Percentiles rank a stretch among this genome's conserved stretches.
phyloP scores from a whole-genome alignment of 2,797 vertebrate genomes.

The Mustela erminea region DNA sequence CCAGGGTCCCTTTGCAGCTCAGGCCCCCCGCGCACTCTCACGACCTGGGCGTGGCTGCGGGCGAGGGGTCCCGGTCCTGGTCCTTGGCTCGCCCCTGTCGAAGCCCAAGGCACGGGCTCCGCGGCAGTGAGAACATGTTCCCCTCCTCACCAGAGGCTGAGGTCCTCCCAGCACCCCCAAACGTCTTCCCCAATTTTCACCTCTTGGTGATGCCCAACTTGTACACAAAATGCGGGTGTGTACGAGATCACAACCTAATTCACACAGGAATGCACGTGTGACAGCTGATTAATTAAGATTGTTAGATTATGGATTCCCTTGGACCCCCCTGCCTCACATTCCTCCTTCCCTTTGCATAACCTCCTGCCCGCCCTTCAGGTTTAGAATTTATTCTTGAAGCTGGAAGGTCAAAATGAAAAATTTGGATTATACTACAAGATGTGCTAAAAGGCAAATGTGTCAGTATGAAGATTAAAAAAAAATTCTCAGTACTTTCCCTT shows the following conservation, averaged over 20 bases:
- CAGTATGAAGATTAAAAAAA: neutral
- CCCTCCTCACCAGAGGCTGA: neutral
- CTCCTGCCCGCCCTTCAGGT: neutral
- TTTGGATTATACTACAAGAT: neutral
- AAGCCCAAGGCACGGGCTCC: neutral
- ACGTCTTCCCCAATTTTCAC: neutral
- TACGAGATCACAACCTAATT: neutral
- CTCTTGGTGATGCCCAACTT: neutral
- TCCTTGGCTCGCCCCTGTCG: fast-evolving
- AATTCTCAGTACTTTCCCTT: neutral
- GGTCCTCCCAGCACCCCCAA: neutral
- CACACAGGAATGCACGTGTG: conserved; percentile 10
- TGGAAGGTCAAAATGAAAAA: neutral
- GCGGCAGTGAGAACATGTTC: neutral
- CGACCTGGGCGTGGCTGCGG: neutral
- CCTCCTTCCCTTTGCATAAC: neutral
- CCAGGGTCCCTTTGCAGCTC: neutral
- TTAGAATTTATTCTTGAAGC: neutral
- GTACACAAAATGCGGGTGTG: neutral
- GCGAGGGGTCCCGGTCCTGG: fast-evolving
- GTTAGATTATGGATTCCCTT: neutral
- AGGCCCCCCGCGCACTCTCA: too few species aligned
- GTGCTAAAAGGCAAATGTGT: neutral
- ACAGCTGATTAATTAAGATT: neutral
- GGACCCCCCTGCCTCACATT: neutral